Evolutionary conservation across 2,888 invertebrate genomes (phyloP).

Genomic region (Drosophila fulvimacula): DNA sequence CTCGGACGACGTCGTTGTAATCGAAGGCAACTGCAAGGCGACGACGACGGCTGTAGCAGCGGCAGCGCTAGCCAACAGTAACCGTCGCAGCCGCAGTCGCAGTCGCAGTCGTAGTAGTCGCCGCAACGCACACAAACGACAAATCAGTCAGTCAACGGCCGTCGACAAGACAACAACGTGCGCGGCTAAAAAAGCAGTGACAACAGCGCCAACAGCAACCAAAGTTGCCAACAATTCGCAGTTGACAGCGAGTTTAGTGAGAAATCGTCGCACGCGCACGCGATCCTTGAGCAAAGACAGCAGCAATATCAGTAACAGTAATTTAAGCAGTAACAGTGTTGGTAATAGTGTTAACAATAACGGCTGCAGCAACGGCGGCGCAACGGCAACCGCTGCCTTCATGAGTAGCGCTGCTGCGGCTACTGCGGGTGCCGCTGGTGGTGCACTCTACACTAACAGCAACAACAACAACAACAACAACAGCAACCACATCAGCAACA

Average conservation of each 20-base stretch:
- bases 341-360: conserved; percentile 53
- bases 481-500: conserved; percentile 20
- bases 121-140: conserved; percentile 72
- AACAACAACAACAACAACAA: conserved; percentile 29
- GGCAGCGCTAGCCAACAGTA: conserved; percentile 47
- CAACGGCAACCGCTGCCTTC: conserved; percentile 85
- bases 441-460: conserved; percentile 88
- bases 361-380: conserved; percentile 68
- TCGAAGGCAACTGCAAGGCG: conserved; percentile 71
- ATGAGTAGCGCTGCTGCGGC: conserved; percentile 89
- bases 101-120: conserved; percentile 67
- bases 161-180: conserved; percentile 83
- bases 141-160: conserved; percentile 83
- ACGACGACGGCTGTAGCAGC: conserved; percentile 40
- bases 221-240: conserved; percentile 46
- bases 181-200: conserved; percentile 72
- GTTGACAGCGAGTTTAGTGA: conserved; percentile 57
- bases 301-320: conserved; percentile 42
- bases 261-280: conserved; percentile 78
- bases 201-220: conserved; percentile 31
- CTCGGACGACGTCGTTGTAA: conserved; percentile 76
- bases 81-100: conserved; percentile 33
- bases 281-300: conserved; percentile 75
- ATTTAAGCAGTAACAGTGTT: conserved; percentile 32
- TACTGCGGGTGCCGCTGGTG: conserved; percentile 92